Percentiles rank a stretch among this genome's conserved stretches.
phyloP scores from a whole-genome alignment of 2,113 vertebrate species.

The Leucopternis melanops region DNA sequence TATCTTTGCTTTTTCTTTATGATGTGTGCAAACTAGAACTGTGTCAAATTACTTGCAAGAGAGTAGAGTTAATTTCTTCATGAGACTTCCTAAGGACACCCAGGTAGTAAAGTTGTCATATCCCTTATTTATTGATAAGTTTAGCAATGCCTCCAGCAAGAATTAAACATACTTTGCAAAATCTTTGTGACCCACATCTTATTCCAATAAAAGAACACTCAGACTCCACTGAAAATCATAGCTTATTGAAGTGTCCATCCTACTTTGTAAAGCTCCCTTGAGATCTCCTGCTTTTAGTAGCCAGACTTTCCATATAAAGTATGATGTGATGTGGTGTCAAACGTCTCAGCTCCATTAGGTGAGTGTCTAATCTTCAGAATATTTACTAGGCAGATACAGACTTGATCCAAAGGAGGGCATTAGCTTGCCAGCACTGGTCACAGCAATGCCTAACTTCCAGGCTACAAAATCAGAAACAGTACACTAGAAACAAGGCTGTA shows the following conservation, averaged over 20 bases:
- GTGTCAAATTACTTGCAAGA: slow-evolving; percentile 15
- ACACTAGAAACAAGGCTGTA: background rate
- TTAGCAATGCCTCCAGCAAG: background rate
- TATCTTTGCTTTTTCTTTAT: slow-evolving; percentile 32
- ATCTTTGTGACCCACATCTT: background rate
- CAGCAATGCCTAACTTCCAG: background rate
- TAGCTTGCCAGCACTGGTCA: background rate
- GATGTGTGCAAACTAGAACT: slow-evolving; percentile 13
- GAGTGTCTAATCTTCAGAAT: background rate
- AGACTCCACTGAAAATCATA: background rate
- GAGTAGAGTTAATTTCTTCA: background rate
- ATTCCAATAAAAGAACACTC: background rate
- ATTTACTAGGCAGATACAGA: background rate
- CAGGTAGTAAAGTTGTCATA: background rate
- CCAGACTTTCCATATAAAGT: background rate
- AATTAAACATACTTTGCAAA: background rate
- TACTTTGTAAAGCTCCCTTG: background rate
- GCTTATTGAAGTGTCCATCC: background rate
- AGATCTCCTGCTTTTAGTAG: background rate
- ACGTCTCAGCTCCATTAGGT: background rate
- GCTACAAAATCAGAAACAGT: background rate
- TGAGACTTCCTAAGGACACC: background rate
- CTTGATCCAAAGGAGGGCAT: background rate
- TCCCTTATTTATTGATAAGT: background rate
- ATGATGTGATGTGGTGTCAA: background rate